Base-by-base conservation (phyloP, 2,888 invertebrate species). In the Dorcus parallelipipedus region DNA sequence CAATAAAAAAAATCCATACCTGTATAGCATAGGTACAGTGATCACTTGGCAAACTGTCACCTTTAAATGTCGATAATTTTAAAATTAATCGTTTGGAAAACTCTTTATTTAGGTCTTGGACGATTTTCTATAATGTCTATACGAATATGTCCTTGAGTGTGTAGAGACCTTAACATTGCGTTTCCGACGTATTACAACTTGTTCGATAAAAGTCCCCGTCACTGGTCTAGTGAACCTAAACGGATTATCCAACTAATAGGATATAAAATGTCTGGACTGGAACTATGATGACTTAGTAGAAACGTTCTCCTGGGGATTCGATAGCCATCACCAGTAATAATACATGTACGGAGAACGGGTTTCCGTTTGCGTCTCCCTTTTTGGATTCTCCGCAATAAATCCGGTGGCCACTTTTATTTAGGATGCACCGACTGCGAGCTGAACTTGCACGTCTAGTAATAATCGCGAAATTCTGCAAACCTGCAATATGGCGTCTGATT, bases 291-390 rank as follows among this genome's bases (percentile, higher is more conserved):
- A 71, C 70, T 71, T 72, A 69, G 68, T 64, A 68, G 66, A 67
- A 70, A 68, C 61, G 64, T 64, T 65, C 71, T 67, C 70, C 55
- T 47, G 70, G 64, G 71, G 63, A 59, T 51, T 40, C 64, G 71
- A 71, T 71, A 71, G 70, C 68, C 67, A 70, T 71, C 71, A 63
- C 63, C 69, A 67, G 69, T 71, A 70, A 71, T 69, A 66, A 58
- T 60, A 62, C 26, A 7, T 33, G 7, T 33, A 33, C 26, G 26
- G 26, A 33, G 26, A 33, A 33, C 26, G 26, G 7, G 26, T 33
- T 33, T 56, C 50, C 56, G 3, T 33, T 33, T 33, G 26, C 26
- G 26, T 33, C 26, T 33, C 26, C 26, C 26, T 33, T 33, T 33
- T 33, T 7, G 26, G 26, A 33, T 33, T 6, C 26, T 7, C 26